Conservation (phyloP, 2,888 invertebrate species). For the Stenurella melanura region DNA sequence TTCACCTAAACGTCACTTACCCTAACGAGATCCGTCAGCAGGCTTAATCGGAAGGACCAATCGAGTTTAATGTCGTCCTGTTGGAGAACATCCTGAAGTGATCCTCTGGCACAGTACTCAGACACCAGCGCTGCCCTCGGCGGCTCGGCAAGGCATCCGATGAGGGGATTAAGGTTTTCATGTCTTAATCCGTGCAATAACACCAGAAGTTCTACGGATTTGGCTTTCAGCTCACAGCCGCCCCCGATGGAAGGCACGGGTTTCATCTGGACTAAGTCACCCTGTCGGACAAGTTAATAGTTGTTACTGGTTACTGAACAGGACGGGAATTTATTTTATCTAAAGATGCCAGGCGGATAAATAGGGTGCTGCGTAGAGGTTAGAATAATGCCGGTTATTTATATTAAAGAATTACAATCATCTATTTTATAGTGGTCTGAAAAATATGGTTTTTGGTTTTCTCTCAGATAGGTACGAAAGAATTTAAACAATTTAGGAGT, state of each 20-base stretch:
- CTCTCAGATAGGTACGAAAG: too few species aligned
- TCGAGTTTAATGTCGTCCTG: conserved; percentile 94
- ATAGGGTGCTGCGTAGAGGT: not conserved
- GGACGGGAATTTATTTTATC: not conserved
- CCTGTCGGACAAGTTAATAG: conserved; percentile 75
- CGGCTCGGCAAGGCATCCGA: conserved; percentile 89
- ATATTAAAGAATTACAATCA: too few species aligned
- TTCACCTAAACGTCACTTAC: conserved; percentile 73
- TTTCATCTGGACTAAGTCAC: conserved; percentile 92
- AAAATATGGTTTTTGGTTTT: too few species aligned
- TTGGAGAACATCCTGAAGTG: conserved; percentile 89
- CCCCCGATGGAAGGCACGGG: conserved; percentile 77
- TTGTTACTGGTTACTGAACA: conserved; percentile 9
- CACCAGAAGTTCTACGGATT: conserved; percentile 86
- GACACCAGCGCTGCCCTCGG: conserved; percentile 87
- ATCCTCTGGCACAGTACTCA: conserved; percentile 92
- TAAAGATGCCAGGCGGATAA: not conserved
- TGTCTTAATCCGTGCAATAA: conserved; percentile 90
- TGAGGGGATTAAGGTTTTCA: conserved; percentile 92
- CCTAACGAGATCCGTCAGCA: conserved; percentile 93
- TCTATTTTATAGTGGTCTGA: too few species aligned
- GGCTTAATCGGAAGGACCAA: conserved; percentile 95
- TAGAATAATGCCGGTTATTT: too few species aligned
- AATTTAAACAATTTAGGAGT: too few species aligned
- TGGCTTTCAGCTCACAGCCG: conserved; percentile 82